Percentiles rank a stretch among this genome's conserved stretches.
These are phyloP conservation scores for Melipona beecheii DNA, from an alignment of 2,888 invertebrate genomes.

Conservation along the genomic window DNA sequence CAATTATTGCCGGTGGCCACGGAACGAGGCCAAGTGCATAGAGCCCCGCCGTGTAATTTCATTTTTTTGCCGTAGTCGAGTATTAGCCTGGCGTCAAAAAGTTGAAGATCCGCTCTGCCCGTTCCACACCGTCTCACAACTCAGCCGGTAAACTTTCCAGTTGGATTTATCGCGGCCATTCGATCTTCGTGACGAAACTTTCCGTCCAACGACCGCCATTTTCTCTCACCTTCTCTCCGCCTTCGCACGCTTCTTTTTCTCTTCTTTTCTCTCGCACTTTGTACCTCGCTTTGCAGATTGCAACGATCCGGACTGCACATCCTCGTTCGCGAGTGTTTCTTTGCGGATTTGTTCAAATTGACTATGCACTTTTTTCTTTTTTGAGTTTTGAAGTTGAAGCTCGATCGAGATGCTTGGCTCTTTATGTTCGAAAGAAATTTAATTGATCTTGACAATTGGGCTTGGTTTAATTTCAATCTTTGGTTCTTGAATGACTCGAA, in stretches of 20 bases:
- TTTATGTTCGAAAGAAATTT: too few species aligned
- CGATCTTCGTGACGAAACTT: neutral
- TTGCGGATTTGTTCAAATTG: too few species aligned
- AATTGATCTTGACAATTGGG: too few species aligned
- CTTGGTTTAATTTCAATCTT: too few species aligned
- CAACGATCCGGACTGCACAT: too few species aligned
- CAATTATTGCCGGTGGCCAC: conserved; percentile 23
- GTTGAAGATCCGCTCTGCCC: neutral
- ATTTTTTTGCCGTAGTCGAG: conserved; percentile 10
- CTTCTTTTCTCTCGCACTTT: neutral
- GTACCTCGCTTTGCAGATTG: neutral
- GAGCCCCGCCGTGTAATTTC: conserved; percentile 29
- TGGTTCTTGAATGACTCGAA: too few species aligned
- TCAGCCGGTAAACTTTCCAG: neutral
- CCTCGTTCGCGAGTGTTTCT: too few species aligned
- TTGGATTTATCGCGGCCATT: conserved; percentile 11
- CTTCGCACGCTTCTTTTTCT: neutral
- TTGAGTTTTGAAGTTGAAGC: too few species aligned
- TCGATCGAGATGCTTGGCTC: too few species aligned
- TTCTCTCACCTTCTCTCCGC: too few species aligned
- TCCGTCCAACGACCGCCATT: neutral
- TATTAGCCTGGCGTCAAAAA: conserved; percentile 31
- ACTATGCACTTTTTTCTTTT: too few species aligned
- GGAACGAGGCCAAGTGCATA: conserved; percentile 13
- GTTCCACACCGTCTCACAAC: neutral